These are phyloP conservation scores for Chymomyza amoena DNA, from an alignment of 2,888 invertebrate genomes.

Conservation along the genomic window DNA sequence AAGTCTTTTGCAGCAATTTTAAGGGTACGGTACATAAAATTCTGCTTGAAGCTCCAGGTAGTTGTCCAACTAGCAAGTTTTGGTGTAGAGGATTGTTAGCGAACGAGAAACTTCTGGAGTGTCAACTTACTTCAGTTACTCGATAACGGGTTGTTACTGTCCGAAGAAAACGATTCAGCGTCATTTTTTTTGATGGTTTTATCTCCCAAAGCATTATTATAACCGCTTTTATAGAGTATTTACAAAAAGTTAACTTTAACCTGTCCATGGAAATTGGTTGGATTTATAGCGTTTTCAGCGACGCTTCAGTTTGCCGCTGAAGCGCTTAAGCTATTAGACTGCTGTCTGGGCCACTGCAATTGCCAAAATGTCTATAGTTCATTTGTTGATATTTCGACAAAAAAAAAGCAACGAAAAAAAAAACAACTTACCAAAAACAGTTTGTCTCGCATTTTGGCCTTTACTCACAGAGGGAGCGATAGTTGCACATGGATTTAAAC, in stretches of 20 bases:
- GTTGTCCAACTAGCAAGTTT: no score
- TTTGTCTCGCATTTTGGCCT: conserved; percentile 48
- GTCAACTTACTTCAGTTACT: no score
- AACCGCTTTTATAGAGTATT: neutral
- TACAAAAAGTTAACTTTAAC: conserved; percentile 9
- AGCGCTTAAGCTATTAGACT: neutral
- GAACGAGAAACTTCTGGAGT: no score
- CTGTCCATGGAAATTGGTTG: neutral
- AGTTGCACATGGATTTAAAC: conserved; percentile 14
- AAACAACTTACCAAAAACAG: conserved; percentile 39
- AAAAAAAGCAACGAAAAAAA: conserved; percentile 17
- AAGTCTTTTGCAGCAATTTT: no score
- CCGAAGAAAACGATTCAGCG: no score
- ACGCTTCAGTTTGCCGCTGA: neutral
- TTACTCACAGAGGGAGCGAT: conserved; percentile 27
- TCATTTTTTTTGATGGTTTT: no score
- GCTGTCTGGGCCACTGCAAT: conserved; percentile 40
- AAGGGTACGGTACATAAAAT: no score
- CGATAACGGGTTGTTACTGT: no score
- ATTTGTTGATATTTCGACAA: conserved; percentile 68
- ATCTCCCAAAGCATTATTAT: no score
- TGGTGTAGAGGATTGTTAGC: no score
- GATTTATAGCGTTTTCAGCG: neutral
- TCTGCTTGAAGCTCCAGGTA: no score
- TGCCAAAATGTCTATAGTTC: conserved; percentile 72